Percentiles rank a stretch among this genome's conserved stretches.
Evolutionary conservation across 2,888 invertebrate species (phyloP).

Genomic region (Charanyca ferruginea): DNA sequence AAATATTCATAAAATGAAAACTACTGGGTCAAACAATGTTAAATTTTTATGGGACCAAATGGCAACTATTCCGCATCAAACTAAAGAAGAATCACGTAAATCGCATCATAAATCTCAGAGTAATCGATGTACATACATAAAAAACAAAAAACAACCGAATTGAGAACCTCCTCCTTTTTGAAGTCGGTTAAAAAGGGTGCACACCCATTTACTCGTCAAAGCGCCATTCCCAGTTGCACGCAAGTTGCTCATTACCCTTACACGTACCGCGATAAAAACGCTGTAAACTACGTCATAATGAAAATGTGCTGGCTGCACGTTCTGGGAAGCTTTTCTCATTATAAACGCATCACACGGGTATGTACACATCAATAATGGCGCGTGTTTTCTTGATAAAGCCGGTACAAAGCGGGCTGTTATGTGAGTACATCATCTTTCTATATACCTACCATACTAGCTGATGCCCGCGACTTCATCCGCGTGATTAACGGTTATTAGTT

Average conservation of each 20-base stretch:
- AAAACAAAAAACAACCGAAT: constrained; percentile 11
- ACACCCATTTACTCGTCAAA: constrained; percentile 11
- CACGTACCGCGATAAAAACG: constrained; percentile 31
- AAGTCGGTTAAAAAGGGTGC: too few species aligned
- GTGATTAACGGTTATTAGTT: too few species aligned
- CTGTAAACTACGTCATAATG: constrained; percentile 23
- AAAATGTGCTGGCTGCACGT: constrained; percentile 35
- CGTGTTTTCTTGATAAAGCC: background rate
- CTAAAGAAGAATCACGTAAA: too few species aligned
- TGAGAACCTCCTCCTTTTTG: too few species aligned
- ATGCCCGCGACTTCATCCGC: too few species aligned
- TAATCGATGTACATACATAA: too few species aligned
- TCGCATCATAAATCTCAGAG: too few species aligned
- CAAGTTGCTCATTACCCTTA: constrained; percentile 42
- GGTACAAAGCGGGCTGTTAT: constrained; percentile 7
- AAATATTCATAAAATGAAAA: too few species aligned
- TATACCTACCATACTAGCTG: too few species aligned
- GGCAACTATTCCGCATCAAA: too few species aligned
- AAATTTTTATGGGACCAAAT: too few species aligned
- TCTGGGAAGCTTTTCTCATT: constrained; percentile 33
- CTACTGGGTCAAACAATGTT: too few species aligned
- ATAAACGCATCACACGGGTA: constrained; percentile 43
- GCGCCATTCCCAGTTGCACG: constrained; percentile 27
- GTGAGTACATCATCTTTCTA: background rate
- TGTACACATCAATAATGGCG: constrained; percentile 24